phyloP scores from a whole-genome alignment of 2,888 invertebrate species.

The Dilophus febrilis region DNA sequence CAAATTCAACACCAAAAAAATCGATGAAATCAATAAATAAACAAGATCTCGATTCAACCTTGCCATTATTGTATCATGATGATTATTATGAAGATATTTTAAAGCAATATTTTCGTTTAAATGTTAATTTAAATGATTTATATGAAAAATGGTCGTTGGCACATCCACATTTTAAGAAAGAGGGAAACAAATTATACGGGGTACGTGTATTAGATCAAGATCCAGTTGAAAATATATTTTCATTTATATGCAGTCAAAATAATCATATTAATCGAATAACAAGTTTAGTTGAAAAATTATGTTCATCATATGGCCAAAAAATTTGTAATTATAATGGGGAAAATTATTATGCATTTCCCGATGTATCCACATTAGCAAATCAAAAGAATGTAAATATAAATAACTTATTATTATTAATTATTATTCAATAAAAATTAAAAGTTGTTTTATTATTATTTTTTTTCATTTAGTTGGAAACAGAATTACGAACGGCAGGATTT shows the following conservation, averaged over 20 bases:
- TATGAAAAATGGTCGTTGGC: constrained; percentile 55
- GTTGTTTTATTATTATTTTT: too few species aligned
- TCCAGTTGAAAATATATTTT: constrained; percentile 80
- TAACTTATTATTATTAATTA: too few species aligned
- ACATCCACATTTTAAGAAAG: constrained; percentile 56
- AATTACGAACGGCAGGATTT: constrained; percentile 57
- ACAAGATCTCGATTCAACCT: not conserved
- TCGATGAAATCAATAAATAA: constrained; percentile 2
- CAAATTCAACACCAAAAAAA: constrained; percentile 8
- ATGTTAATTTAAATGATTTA: constrained; percentile 49
- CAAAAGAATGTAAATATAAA: constrained; percentile 30
- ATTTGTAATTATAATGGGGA: constrained; percentile 48
- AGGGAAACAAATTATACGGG: constrained; percentile 54
- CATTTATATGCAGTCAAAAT: constrained; percentile 95
- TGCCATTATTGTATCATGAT: not conserved
- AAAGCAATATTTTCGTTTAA: constrained; percentile 57
- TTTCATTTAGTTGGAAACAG: constrained; percentile 42
- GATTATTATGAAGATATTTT: constrained; percentile 35
- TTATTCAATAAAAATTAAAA: constrained; percentile 1
- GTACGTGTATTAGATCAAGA: constrained; percentile 86
- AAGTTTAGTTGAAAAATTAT: constrained; percentile 79
- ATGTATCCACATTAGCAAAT: constrained; percentile 41
- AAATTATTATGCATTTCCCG: constrained; percentile 65
- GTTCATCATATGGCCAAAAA: constrained; percentile 58
- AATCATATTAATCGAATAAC: constrained; percentile 89